Evolutionary conservation across 2,888 invertebrate species (phyloP).

Genomic region (Meteorus colon): DNA sequence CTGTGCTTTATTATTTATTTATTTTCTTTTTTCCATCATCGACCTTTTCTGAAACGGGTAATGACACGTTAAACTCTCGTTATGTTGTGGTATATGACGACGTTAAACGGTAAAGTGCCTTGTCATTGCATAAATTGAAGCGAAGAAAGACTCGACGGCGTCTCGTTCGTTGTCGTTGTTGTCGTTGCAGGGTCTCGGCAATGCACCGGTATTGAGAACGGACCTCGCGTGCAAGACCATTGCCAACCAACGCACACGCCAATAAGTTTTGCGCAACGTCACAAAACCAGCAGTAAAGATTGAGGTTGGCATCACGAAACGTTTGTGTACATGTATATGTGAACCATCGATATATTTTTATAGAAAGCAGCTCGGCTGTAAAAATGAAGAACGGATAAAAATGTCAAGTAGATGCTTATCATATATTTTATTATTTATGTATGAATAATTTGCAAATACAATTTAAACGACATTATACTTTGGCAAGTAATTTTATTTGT

Average conservation of each 20-base stretch:
- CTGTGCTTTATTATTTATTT: not conserved
- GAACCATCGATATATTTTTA: constrained; percentile 4
- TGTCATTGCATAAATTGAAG: constrained; percentile 39
- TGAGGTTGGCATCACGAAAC: constrained; percentile 27
- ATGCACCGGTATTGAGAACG: constrained; percentile 4
- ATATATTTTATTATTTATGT: constrained; percentile 3
- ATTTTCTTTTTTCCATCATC: not conserved
- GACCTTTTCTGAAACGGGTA: not conserved
- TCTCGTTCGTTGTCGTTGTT: constrained; percentile 18
- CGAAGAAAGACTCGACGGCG: constrained; percentile 22
- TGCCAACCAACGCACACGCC: constrained; percentile 8
- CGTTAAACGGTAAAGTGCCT: constrained; percentile 29
- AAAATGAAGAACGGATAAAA: not conserved
- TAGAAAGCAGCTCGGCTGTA: not conserved
- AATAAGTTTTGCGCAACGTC: constrained; percentile 34
- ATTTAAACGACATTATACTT: not conserved
- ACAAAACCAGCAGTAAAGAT: constrained; percentile 28
- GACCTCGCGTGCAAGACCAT: constrained; percentile 31
- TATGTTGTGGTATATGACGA: constrained; percentile 18
- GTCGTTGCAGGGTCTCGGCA: not conserved
- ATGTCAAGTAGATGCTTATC: not conserved
- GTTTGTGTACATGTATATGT: constrained; percentile 11
- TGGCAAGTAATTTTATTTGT: constrained; percentile 2
- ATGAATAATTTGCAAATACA: not conserved
- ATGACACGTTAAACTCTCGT: constrained; percentile 23